These are phyloP conservation scores for Caenorhabditis briggsae DNA, from an alignment of 1,140 invertebrate species.

Conservation along the genomic window DNA sequence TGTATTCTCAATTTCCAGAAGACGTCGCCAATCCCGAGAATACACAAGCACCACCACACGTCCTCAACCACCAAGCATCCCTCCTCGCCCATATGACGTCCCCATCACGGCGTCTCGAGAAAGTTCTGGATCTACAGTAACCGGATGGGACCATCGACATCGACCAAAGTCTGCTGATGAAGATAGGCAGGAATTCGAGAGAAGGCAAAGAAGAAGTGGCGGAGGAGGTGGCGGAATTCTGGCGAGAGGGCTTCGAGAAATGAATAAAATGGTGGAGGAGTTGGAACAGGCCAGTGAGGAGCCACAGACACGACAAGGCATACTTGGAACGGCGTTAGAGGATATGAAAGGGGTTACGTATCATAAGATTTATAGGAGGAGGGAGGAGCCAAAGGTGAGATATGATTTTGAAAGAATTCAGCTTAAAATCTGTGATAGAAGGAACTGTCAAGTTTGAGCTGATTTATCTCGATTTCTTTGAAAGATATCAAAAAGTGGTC, in stretches of 20 bases:
- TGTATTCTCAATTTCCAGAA: neutral
- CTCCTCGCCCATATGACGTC: neutral
- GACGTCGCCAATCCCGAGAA: slow-evolving; percentile 22
- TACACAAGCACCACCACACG: neutral
- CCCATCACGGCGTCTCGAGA: neutral
- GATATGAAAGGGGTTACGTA: slow-evolving; percentile 36
- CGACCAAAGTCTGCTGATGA: slow-evolving; percentile 35
- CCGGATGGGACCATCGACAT: neutral
- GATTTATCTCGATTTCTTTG: too few species aligned
- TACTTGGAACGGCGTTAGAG: slow-evolving; percentile 14
- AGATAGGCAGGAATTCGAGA: neutral
- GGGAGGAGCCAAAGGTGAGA: slow-evolving; percentile 71
- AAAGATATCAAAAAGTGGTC: too few species aligned
- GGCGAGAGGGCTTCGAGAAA: neutral
- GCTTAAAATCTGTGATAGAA: neutral
- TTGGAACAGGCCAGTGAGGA: slow-evolving; percentile 41
- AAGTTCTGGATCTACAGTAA: slow-evolving; percentile 26
- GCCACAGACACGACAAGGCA: slow-evolving; percentile 4
- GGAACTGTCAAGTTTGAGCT: too few species aligned
- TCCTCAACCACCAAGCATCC: neutral
- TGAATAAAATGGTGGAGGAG: slow-evolving; percentile 46
- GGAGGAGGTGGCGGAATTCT: neutral
- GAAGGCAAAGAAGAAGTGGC: neutral
- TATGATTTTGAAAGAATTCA: neutral
- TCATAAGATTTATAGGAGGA: slow-evolving; percentile 63